phyloP scores from a whole-genome alignment of 2,888 invertebrate genomes.

The Drosophila paramelanica region DNA sequence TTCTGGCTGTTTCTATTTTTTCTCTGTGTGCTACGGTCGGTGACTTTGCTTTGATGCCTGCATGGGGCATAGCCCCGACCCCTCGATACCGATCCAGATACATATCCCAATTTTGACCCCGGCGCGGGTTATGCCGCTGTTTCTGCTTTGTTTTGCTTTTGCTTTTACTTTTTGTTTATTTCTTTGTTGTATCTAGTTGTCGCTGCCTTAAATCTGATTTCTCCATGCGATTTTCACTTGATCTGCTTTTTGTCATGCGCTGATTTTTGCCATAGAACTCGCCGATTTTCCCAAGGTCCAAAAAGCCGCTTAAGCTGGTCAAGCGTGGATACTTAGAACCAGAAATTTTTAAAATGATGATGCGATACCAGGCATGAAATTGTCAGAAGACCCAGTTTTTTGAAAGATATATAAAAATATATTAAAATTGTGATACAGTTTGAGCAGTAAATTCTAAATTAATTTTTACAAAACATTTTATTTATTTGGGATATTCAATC shows the following conservation, averaged over 20 bases:
- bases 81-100: constrained; percentile 34
- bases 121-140: constrained; percentile 37
- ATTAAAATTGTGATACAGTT: no score
- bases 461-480: no score
- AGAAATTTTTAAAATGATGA: background rate
- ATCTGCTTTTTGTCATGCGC: constrained; percentile 34
- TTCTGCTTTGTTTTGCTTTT: constrained; percentile 33
- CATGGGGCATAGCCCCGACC: constrained; percentile 32
- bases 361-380: background rate
- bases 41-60: constrained; percentile 71
- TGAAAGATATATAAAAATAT: no score
- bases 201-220: constrained; percentile 37
- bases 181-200: constrained; percentile 2
- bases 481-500: no score
- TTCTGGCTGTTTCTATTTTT: constrained; percentile 27
- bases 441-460: no score
- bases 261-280: constrained; percentile 18
- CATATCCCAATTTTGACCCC: constrained; percentile 36
- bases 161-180: constrained; percentile 19
- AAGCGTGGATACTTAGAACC: constrained; percentile 14
- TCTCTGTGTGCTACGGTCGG: constrained; percentile 57
- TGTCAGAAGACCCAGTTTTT: background rate
- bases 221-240: constrained; percentile 52
- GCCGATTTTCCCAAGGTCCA: constrained; percentile 18
- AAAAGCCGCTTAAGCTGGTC: constrained; percentile 37